phyloP scores from a whole-genome alignment of 2,113 vertebrate species.

The Cephalopholis sonnerati region DNA sequence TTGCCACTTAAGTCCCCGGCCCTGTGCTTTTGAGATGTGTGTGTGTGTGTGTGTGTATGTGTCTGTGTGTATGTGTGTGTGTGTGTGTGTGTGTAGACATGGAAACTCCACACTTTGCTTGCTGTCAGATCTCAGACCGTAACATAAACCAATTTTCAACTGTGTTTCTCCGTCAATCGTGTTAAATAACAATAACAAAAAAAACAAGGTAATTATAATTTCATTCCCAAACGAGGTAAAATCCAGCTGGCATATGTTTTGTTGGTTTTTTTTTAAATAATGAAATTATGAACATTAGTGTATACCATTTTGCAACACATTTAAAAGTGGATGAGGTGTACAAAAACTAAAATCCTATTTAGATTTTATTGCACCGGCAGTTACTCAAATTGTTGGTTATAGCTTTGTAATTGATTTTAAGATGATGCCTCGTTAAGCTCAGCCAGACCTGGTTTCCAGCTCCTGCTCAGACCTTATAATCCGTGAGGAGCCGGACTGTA shows the following conservation, averaged over 20 bases:
- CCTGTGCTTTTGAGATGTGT: slow-evolving; percentile 57
- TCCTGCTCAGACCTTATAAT: background rate
- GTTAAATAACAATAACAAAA: slow-evolving; percentile 76
- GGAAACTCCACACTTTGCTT: slow-evolving; percentile 69
- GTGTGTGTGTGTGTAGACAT: slow-evolving; percentile 42
- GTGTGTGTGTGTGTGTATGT: slow-evolving; percentile 52
- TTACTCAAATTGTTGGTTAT: slow-evolving; percentile 19
- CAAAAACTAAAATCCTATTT: slow-evolving; percentile 30
- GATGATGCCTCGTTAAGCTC: slow-evolving; percentile 15
- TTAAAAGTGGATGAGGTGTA: slow-evolving; percentile 8
- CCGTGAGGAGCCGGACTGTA: background rate
- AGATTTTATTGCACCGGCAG: slow-evolving; percentile 1
- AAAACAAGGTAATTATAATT: slow-evolving; percentile 67
- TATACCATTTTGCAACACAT: background rate
- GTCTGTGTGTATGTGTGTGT: slow-evolving; percentile 55
- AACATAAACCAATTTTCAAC: slow-evolving; percentile 86
- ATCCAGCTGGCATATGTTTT: slow-evolving; percentile 34
- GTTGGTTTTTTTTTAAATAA: slow-evolving; percentile 17
- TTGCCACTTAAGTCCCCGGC: slow-evolving; percentile 75
- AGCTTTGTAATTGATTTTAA: slow-evolving; percentile 18
- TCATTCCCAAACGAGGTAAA: slow-evolving; percentile 48
- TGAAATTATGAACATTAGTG: slow-evolving; percentile 33
- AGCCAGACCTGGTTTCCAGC: slow-evolving; percentile 17
- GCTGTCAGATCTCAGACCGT: slow-evolving; percentile 78
- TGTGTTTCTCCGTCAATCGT: slow-evolving; percentile 77